These are phyloP conservation scores for Mechanitis messenoides DNA, from an alignment of 2,888 invertebrate genomes.

Conservation along the genomic window DNA sequence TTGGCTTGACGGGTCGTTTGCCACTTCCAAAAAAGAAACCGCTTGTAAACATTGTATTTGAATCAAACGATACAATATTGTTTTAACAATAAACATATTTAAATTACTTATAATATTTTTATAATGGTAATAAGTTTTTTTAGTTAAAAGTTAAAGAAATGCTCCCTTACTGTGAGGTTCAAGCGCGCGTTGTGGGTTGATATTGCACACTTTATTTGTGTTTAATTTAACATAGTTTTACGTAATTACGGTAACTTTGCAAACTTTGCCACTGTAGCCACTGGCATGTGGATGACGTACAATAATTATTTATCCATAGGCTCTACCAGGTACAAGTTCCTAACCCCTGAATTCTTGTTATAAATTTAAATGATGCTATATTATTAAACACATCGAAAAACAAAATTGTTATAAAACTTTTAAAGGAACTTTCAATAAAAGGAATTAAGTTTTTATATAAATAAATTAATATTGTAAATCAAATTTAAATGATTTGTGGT, in stretches of 20 bases:
- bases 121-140: conserved; percentile 21
- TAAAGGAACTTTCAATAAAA: neutral
- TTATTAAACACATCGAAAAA: neutral
- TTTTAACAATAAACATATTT: neutral
- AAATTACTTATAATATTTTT: neutral
- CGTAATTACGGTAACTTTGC: conserved; percentile 24
- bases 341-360: neutral
- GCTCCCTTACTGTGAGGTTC: too few relatives aligned
- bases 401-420: neutral
- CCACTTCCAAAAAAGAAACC: too few relatives aligned
- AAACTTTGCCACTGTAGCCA: conserved; percentile 21
- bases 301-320: conserved; percentile 17
- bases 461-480: too few relatives aligned
- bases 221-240: conserved; percentile 37
- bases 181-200: too few relatives aligned
- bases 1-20: neutral
- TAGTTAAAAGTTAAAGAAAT: conserved; percentile 22
- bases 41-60: too few relatives aligned
- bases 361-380: neutral
- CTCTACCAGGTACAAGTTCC: neutral
- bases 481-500: too few relatives aligned
- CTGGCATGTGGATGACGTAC: conserved; percentile 14
- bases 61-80: neutral
- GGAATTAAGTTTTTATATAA: neutral
- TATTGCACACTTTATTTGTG: conserved; percentile 16